Evolutionary conservation across 2,797 vertebrate species (phyloP).

Genomic region (Gambusia yucatana): DNA sequence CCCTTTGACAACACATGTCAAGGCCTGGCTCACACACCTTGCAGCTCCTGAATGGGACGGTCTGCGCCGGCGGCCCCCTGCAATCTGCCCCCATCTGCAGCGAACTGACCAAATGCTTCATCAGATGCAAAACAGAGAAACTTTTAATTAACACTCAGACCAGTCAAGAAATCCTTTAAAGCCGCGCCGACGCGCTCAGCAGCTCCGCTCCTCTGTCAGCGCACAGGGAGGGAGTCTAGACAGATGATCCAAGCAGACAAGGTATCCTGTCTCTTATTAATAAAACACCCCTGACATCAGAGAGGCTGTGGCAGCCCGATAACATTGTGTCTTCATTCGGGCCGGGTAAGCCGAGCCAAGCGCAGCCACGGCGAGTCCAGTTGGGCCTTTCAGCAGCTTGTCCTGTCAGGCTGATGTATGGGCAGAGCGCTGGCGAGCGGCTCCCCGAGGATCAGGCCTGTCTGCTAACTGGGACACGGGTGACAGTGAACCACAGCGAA

Average conservation of each 20-base stretch:
- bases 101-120: conserved; percentile 69
- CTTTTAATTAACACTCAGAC: neutral
- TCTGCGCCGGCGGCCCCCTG: conserved; percentile 59
- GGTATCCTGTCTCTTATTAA: conserved; percentile 68
- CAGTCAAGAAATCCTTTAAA: neutral
- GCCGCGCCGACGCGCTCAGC: conserved; percentile 15
- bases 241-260: conserved; percentile 63
- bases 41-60: conserved; percentile 73
- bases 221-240: conserved; percentile 66
- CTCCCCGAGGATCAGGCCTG: conserved; percentile 73
- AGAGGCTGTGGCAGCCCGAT: conserved; percentile 70
- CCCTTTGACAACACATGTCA: conserved; percentile 81
- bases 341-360: conserved; percentile 64
- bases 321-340: conserved; percentile 73
- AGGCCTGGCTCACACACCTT: conserved; percentile 71
- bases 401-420: conserved; percentile 79
- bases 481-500: conserved; percentile 77
- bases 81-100: conserved; percentile 70
- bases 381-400: conserved; percentile 73
- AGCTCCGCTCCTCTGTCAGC: conserved; percentile 28
- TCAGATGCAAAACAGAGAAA: conserved; percentile 62
- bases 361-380: conserved; percentile 45
- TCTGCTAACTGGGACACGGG: conserved; percentile 81
- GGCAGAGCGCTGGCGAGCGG: conserved; percentile 59
- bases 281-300: conserved; percentile 68